Percentiles rank a stretch among this genome's conserved stretches.
phyloP scores from a whole-genome alignment of 2,113 vertebrate species.

The Dasyprocta punctata region DNA sequence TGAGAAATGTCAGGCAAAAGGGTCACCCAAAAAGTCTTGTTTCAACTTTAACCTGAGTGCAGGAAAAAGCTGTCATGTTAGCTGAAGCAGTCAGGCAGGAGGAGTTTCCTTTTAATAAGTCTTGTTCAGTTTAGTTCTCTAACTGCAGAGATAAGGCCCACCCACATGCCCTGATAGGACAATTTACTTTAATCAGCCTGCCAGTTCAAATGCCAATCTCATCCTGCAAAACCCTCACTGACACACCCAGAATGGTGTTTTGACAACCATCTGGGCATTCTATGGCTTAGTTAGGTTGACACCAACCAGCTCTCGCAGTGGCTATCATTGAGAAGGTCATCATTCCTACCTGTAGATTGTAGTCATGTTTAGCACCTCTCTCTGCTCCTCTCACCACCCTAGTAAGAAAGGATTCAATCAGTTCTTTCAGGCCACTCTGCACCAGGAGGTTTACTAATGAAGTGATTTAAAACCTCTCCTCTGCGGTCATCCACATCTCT shows the following conservation, averaged over 20 bases:
- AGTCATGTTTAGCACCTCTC: background rate
- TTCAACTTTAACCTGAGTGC: background rate
- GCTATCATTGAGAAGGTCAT: background rate
- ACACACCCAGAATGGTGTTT: background rate
- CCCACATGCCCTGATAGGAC: background rate
- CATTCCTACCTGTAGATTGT: no score
- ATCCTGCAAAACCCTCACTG: background rate
- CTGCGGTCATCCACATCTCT: background rate
- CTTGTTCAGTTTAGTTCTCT: background rate
- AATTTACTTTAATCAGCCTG: background rate
- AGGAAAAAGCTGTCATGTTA: background rate
- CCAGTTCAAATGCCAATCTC: background rate
- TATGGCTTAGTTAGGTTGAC: background rate
- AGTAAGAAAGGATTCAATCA: background rate
- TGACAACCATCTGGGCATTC: background rate
- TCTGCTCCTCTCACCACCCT: no score
- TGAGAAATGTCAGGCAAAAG: background rate
- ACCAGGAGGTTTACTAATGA: background rate
- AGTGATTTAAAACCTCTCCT: background rate
- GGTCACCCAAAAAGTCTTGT: background rate
- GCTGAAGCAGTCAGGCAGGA: background rate
- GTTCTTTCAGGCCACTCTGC: background rate
- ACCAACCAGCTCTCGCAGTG: background rate
- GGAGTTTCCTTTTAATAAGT: background rate
- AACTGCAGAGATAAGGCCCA: no score